Percentiles rank a stretch among this genome's conserved stretches.
These are phyloP conservation scores for Hydriomena furcata DNA, from an alignment of 2,888 invertebrate genomes.

Conservation along the genomic window DNA sequence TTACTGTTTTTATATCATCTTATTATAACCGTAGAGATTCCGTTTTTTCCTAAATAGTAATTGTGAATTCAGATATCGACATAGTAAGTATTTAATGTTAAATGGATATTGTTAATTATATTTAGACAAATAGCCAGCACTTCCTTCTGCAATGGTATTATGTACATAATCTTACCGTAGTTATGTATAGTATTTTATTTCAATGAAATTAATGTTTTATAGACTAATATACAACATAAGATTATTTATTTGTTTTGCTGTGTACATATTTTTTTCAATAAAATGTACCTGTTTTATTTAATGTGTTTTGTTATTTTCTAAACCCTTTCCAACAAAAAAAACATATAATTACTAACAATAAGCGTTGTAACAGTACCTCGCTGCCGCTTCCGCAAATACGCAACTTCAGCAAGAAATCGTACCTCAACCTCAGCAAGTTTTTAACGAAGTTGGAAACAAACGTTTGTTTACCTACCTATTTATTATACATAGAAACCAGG, in stretches of 20 bases:
- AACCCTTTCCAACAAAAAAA: not conserved
- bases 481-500: no score
- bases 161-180: slow-evolving; percentile 81
- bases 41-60: slow-evolving; percentile 68
- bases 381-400: no score
- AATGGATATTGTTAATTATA: slow-evolving; percentile 77
- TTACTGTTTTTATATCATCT: slow-evolving; percentile 76
- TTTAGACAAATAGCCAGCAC: slow-evolving; percentile 63
- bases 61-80: slow-evolving; percentile 73
- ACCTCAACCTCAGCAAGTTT: no score
- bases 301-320: slow-evolving; percentile 38
- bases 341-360: not conserved
- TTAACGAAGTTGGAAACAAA: no score
- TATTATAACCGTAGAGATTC: slow-evolving; percentile 72
- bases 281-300: slow-evolving; percentile 83
- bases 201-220: slow-evolving; percentile 83
- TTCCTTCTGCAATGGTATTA: slow-evolving; percentile 77
- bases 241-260: slow-evolving; percentile 84
- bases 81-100: slow-evolving; percentile 78
- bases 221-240: slow-evolving; percentile 83
- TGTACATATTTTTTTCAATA: slow-evolving; percentile 84
- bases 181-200: slow-evolving; percentile 83
- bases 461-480: no score
- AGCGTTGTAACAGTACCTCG: no score
- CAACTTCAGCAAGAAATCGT: no score